These are phyloP conservation scores for Hyphantria cunea DNA, from an alignment of 1,140 invertebrate species.

Conservation along the genomic window DNA sequence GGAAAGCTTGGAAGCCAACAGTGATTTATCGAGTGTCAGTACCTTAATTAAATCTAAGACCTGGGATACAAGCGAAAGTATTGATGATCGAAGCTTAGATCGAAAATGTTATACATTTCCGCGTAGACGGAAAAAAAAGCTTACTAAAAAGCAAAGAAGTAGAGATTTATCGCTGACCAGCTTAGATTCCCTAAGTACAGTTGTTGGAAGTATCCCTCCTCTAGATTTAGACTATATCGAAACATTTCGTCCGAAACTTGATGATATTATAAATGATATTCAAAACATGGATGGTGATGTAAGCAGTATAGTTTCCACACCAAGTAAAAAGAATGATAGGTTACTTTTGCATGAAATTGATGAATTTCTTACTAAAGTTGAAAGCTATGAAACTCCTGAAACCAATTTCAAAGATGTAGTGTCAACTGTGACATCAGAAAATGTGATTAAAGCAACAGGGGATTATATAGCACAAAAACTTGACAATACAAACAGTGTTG, in stretches of 20 bases:
- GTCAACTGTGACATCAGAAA: conserved; percentile 50
- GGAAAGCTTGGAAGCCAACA: conserved; percentile 67
- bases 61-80: conserved; percentile 56
- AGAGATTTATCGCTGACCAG: conserved; percentile 58
- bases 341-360: conserved; percentile 81
- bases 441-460: conserved; percentile 66
- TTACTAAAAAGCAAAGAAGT: conserved; percentile 38
- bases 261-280: conserved; percentile 52
- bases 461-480: conserved; percentile 64
- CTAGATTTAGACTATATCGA: conserved; percentile 41
- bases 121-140: conserved; percentile 57
- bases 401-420: conserved; percentile 47
- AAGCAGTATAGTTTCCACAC: conserved; percentile 68
- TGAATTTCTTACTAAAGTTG: conserved; percentile 80
- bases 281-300: conserved; percentile 75
- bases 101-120: conserved; percentile 70
- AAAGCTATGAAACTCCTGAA: conserved; percentile 73
- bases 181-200: conserved; percentile 44
- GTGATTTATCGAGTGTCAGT: conserved; percentile 47
- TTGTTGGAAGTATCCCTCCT: conserved; percentile 36
- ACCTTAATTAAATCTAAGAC: conserved; percentile 41
- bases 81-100: conserved; percentile 53
- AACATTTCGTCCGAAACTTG: conserved; percentile 20
- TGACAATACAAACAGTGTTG: conserved; percentile 45
- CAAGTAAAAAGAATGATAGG: conserved; percentile 75